These are phyloP conservation scores for Latrodectus geometricus DNA, from an alignment of 1,140 invertebrate genomes.

Conservation along the genomic window DNA sequence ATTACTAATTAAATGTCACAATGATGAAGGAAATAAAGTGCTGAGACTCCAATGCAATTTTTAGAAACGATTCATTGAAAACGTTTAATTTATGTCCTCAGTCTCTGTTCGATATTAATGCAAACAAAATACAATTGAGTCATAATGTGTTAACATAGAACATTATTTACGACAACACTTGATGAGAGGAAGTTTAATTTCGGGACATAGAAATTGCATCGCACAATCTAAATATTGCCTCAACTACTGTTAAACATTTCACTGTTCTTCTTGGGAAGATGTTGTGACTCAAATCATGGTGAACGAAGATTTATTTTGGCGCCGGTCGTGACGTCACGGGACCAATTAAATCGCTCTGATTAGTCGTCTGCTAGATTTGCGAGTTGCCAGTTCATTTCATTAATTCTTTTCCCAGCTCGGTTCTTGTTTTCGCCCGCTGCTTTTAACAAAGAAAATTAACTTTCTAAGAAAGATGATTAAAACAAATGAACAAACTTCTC, in stretches of 20 bases:
- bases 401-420: constrained; percentile 19
- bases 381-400: constrained; percentile 42
- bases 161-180: constrained; percentile 6
- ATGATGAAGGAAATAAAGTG: background rate
- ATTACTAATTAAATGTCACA: background rate
- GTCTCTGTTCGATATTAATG: background rate
- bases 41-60: background rate
- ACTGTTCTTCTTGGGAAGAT: background rate
- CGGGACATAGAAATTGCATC: constrained; percentile 1
- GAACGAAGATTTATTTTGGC: constrained; percentile 58
- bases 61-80: constrained; percentile 1
- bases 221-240: constrained; percentile 18
- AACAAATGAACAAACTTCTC: constrained; percentile 17
- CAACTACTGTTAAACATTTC: background rate
- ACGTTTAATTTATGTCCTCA: background rate
- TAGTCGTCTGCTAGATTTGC: constrained; percentile 49
- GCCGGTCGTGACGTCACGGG: constrained; percentile 45
- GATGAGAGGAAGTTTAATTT: constrained; percentile 8
- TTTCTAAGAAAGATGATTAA: constrained; percentile 33
- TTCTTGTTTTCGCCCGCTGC: constrained; percentile 2
- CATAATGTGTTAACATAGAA: constrained; percentile 13
- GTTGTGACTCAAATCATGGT: constrained; percentile 58
- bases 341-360: constrained; percentile 43
- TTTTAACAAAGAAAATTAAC: constrained; percentile 5
- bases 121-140: constrained; percentile 20